A percentile compares a stretch with the other conserved stretches of the same genome.
Conservation (phyloP, 1,140 invertebrate species). For the Procambarus virginalis region DNA sequence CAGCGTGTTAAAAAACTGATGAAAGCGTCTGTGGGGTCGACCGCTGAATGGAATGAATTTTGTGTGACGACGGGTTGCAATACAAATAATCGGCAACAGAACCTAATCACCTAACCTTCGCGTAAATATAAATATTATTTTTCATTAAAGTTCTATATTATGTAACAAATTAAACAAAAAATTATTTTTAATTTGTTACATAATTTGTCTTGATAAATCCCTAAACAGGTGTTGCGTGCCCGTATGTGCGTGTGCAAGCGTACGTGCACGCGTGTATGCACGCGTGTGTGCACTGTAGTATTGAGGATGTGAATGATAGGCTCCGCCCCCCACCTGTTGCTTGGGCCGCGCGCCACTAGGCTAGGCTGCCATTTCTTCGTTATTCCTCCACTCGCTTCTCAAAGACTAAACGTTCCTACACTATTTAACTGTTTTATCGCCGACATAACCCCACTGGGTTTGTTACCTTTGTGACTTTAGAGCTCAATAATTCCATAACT, state of each 20-base stretch:
- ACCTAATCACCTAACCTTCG: too few species aligned
- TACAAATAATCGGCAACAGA: too few species aligned
- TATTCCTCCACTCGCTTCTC: not conserved
- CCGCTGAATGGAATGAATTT: too few species aligned
- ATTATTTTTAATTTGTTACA: too few species aligned
- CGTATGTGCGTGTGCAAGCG: not conserved
- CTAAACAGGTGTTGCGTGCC: not conserved
- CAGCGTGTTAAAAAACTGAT: too few species aligned
- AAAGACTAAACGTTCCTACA: too few species aligned
- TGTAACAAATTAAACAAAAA: too few species aligned
- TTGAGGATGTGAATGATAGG: constrained; percentile 39
- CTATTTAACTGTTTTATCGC: not conserved
- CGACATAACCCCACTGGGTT: not conserved
- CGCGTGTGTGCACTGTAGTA: not conserved
- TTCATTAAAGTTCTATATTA: too few species aligned
- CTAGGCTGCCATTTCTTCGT: constrained; percentile 7
- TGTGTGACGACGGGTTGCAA: too few species aligned
- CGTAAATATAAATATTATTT: too few species aligned
- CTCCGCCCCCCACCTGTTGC: constrained; percentile 31
- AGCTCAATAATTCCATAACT: not conserved
- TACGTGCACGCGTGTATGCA: not conserved
- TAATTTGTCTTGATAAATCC: too few species aligned
- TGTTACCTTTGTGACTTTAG: not conserved
- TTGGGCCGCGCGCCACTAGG: constrained; percentile 36
- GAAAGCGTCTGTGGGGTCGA: too few species aligned